phyloP scores from a whole-genome alignment of 2,888 invertebrate species.

The Ethmia dodecea region DNA sequence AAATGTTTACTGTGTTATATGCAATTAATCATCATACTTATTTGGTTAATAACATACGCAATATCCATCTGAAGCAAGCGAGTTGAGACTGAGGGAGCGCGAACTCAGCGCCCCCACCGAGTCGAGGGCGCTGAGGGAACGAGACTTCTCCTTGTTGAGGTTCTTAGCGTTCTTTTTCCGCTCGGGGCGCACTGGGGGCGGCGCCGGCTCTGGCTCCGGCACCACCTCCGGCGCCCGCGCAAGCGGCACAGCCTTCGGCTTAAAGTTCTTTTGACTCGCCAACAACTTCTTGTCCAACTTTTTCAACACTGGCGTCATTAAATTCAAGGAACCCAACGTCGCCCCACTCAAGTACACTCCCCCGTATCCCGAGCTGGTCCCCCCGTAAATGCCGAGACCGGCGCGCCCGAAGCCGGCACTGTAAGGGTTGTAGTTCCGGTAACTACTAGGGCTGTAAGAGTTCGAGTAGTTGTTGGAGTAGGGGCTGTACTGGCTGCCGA shows the following conservation, averaged over 20 bases:
- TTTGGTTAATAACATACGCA: conserved; percentile 89
- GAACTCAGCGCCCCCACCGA: conserved; percentile 50
- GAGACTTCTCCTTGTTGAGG: conserved; percentile 61
- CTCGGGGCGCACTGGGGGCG: conserved; percentile 55
- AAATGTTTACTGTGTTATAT: too few species aligned
- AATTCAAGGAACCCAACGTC: conserved; percentile 75
- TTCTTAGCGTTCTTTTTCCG: conserved; percentile 44
- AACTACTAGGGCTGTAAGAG: conserved; percentile 49
- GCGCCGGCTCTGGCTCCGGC: conserved; percentile 22
- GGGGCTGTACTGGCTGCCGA: conserved; percentile 55
- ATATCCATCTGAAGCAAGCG: conserved; percentile 89
- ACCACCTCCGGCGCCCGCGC: conserved; percentile 41
- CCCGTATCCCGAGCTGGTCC: conserved; percentile 82
- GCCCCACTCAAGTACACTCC: conserved; percentile 81
- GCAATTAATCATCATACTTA: too few species aligned
- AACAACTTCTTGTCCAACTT: conserved; percentile 67
- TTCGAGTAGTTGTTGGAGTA: conserved; percentile 54
- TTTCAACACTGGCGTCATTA: conserved; percentile 74
- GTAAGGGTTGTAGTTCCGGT: conserved; percentile 68
- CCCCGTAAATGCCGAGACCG: conserved; percentile 76
- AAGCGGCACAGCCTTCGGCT: conserved; percentile 59
- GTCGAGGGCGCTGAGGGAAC: conserved; percentile 59
- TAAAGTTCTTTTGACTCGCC: conserved; percentile 71
- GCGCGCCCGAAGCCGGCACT: conserved; percentile 57
- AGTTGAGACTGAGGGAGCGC: conserved; percentile 81